Base-by-base conservation (phyloP, 1,140 invertebrate species). In the Hirudo medicinalis region DNA sequence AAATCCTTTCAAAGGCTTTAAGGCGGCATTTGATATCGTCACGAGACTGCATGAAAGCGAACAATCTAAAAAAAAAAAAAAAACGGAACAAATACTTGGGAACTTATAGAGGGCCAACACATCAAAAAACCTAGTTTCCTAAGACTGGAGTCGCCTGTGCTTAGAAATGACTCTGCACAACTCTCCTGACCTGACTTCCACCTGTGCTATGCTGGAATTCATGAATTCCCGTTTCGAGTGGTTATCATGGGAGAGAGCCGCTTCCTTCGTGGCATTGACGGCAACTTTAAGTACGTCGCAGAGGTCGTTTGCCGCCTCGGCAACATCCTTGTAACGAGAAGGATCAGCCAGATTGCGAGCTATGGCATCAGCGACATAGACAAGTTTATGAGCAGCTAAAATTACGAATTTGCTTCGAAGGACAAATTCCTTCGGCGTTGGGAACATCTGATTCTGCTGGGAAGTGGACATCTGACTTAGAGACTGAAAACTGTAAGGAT, bases 361-460 rank as follows among this genome's bases (percentile, higher is more conserved):
- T n/a, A 97, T 89, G 9, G 90, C 92, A 82, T 96, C 92, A 17
- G 92, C 92, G 73, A 94, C 94, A 78, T 91, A 90, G 11, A 96
- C 90, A 75, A 97, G 85, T 79, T 92, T 89, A 78, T 95, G 92
- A 27, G 92, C 92, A 78, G 89, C 90, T 8, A 96, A 83, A 25
- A 96, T 89, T 3, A 97, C 91, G 80, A 93, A 93, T 81, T 96
- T 96, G 19, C 91, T 90, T 79, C 94, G 90, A 32, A 90, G 90
- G 22, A 96, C 87, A 79, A 95, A 94, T 70, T 91, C 89, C 82
- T 92, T 91, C 0, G 93, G 92, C 32, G 69, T 70, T 15, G 57
- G 57, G 3, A 22, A 13, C 22, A 22, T 22, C 29, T 63, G 57
- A n/a, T 25, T 63, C 19, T 22, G 57, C 2, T 19, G 57, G 19